Base-by-base conservation (phyloP, 2,797 vertebrate genomes). In the Pseudomugil gertrudae region DNA sequence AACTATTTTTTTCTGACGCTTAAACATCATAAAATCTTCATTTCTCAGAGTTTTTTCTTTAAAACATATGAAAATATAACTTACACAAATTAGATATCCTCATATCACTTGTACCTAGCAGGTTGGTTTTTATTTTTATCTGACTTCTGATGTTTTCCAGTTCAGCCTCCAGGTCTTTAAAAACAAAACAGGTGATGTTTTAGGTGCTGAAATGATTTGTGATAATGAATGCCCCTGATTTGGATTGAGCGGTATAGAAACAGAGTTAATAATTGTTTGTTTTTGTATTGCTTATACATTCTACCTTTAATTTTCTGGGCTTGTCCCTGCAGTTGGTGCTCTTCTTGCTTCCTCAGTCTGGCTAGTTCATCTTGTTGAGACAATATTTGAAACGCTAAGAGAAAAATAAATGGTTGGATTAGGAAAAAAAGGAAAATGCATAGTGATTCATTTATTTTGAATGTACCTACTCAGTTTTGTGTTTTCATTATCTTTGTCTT, bases 401-500 rank as follows among this genome's bases (percentile, higher is more conserved):
- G 24, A 14, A 33, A 66, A 23, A 17, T 13, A 48, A 66, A 38
- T 57, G 21, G 3, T 2, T 6, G n/a, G 7, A 3, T 30, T 72
- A 10, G 19, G 45, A 21, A 33, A 11, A 32, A 5, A 15, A 14
- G 14, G 14, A 11, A 5, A 24, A 30, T 23, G 1, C 19, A 48
- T 1, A 7, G 30, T 0, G 4, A 0, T 10, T n/a, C 10, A 26
- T 19, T 26, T 19, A 26, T 15, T 33, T 68, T 10, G 17, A 8
- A 4, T 30, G 30, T 15, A 82, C 85, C 69, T 51, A 89, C 85
- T 73, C 48, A 76, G 68, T 74, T 86, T 79, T 50, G n/a, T 80
- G 9, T 76, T 79, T 69, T 87, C 83, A 27, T 57, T 0, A 2
- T 68, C 14, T 61, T 72, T 76, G 50, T 85, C 72, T 62, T 62